Percentiles rank a stretch among this genome's conserved stretches.
These are phyloP conservation scores for Charanyca ferruginea DNA, from an alignment of 2,888 invertebrate species.

Conservation along the genomic window DNA sequence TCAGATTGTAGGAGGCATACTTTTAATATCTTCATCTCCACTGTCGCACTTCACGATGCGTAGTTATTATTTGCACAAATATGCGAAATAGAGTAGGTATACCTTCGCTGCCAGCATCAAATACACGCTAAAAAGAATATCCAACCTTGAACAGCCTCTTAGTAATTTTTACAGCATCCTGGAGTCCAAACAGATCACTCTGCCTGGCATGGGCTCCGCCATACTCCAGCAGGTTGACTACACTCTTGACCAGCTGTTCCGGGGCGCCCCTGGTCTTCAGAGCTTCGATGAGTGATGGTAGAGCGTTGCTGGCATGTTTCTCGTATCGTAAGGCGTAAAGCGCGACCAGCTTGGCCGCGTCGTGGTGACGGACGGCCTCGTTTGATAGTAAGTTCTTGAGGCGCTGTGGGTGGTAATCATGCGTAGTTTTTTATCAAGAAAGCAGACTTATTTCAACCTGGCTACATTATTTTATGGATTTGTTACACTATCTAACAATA, in stretches of 20 bases:
- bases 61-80: background rate
- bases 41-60: too few relatives aligned
- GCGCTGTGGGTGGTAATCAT: slow-evolving; percentile 85
- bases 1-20: background rate
- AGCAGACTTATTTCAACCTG: background rate
- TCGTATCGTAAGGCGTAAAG: slow-evolving; percentile 98
- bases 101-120: background rate
- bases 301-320: slow-evolving; percentile 95
- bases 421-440: background rate
- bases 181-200: slow-evolving; percentile 95
- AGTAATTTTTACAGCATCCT: slow-evolving; percentile 97
- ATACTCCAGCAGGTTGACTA: slow-evolving; percentile 94
- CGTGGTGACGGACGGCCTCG: slow-evolving; percentile 93
- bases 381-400: slow-evolving; percentile 95
- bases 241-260: slow-evolving; percentile 91
- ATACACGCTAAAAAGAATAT: background rate
- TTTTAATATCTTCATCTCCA: too few relatives aligned
- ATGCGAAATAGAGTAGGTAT: background rate
- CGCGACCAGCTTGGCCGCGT: slow-evolving; percentile 97
- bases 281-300: slow-evolving; percentile 94
- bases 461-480: background rate
- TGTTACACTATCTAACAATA: too few relatives aligned
- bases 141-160: slow-evolving; percentile 95
- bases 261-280: slow-evolving; percentile 94
- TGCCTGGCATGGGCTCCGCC: slow-evolving; percentile 96